Percentiles rank a stretch among this genome's conserved stretches.
Evolutionary conservation across 2,113 vertebrate species (phyloP).

Genomic region (Buteo buteo): DNA sequence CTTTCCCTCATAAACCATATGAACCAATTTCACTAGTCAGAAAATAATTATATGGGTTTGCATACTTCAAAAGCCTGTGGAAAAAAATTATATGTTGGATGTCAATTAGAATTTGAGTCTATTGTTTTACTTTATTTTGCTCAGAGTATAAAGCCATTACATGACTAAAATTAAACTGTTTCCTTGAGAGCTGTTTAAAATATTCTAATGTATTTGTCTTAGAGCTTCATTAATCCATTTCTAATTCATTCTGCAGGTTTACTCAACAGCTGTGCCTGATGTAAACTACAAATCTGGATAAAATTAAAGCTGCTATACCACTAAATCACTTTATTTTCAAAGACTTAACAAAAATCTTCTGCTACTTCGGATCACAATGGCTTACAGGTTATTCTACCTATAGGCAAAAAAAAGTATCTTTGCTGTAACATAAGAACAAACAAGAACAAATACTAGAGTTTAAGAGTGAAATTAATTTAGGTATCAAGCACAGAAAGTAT

Average conservation of each 20-base stretch:
- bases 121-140: conserved; percentile 53
- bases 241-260: conserved; percentile 69
- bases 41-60: conserved; percentile 53
- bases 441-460: not conserved
- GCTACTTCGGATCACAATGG: not conserved
- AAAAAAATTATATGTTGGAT: not conserved
- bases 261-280: conserved; percentile 60
- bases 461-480: not conserved
- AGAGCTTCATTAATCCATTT: conserved; percentile 64
- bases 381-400: not conserved
- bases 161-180: conserved; percentile 46
- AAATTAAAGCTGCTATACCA: conserved; percentile 53
- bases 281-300: conserved; percentile 59
- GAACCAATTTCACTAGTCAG: conserved; percentile 26
- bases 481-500: not conserved
- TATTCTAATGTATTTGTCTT: conserved; percentile 55
- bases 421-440: not conserved
- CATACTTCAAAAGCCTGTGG: conserved; percentile 25
- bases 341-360: conserved; percentile 43
- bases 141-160: conserved; percentile 50
- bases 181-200: conserved; percentile 52
- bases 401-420: not conserved
- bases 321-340: conserved; percentile 56
- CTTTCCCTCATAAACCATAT: not conserved
- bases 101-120: conserved; percentile 41